These are phyloP conservation scores for Melospiza melodia DNA, from an alignment of 2,113 vertebrate genomes.

Conservation along the genomic window DNA sequence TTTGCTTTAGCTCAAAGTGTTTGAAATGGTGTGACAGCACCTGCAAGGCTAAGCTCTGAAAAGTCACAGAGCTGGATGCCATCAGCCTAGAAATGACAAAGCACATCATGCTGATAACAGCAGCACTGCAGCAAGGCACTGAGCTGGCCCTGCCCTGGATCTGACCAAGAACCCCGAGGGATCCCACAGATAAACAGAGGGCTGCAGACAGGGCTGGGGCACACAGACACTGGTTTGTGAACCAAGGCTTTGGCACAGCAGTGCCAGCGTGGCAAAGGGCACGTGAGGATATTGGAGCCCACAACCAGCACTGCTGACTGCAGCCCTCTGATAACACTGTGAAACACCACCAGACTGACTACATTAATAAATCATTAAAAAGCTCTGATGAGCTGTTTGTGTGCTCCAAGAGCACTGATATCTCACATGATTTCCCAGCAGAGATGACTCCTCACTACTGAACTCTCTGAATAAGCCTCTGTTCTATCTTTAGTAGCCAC, in stretches of 20 bases:
- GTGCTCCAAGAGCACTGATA: not conserved
- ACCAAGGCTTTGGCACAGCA: not conserved
- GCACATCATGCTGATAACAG: not conserved
- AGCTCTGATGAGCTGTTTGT: not conserved
- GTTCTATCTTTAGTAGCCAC: not conserved
- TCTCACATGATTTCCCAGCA: not conserved
- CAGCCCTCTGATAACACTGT: not conserved
- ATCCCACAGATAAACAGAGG: not conserved
- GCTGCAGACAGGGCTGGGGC: not conserved
- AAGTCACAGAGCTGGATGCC: not conserved
- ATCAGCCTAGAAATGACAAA: constrained; percentile 33
- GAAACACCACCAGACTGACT: not conserved
- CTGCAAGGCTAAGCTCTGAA: not conserved
- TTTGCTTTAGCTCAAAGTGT: not conserved
- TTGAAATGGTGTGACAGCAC: not conserved
- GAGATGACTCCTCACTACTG: not conserved
- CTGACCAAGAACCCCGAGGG: not conserved
- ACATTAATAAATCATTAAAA: constrained; percentile 26
- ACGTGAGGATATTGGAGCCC: not conserved
- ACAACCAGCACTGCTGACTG: not conserved
- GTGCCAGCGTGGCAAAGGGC: not conserved
- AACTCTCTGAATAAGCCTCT: not conserved
- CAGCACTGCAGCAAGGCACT: not conserved
- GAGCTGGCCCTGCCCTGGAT: not conserved
- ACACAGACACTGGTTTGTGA: not conserved